Base-by-base conservation (phyloP, 2,888 invertebrate genomes). In the Pogonocherus hispidulus region DNA sequence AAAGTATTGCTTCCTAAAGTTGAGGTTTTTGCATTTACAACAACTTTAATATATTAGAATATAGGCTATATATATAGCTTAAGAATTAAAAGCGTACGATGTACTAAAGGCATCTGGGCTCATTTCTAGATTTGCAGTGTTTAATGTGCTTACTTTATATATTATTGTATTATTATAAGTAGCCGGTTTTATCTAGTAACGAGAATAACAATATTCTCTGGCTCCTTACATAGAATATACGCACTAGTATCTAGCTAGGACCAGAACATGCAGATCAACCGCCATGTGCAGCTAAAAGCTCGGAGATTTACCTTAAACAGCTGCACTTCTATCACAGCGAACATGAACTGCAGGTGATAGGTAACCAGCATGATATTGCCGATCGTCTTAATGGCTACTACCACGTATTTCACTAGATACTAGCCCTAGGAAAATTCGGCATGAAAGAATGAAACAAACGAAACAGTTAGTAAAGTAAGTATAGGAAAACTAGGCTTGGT, bases 321-420 rank as follows among this genome's bases (percentile, higher is more conserved):
- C 90, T 99, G 99, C 87, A 99, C 99, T 90, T 99, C 99, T 88
- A 99, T 99, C 87, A 98, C 98, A 89, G 99, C 98, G 89, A 99
- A 99, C 98, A 99, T 99, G 92, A 99, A 99, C 92, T 98, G 96
- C 87, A 99, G 95, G 87, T 99, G 95, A 91, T 97, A 97, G 87
- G 99, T 99, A 89, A 99, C 99, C 93, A 99, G 92, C 94, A 99
- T 97, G 89, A 99, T 99, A 93, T 99, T 99, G 88, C 98, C 98
- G 91, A 98, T 98, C 86, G 97, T 98, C 92, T 96, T 96, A 89
- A 98, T 95, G 84, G 97, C 97, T 89, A 97, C 97, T 90, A 97
- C 96, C 90, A 98, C 99, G 92, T 99, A 99, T 92, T 99, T 98
- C 86, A 99, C 99, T 89, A 99, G 99, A 91, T 99, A 98, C 97